Evolutionary conservation across 2,888 invertebrate species (phyloP).

Genomic region (Saturnia japonica): DNA sequence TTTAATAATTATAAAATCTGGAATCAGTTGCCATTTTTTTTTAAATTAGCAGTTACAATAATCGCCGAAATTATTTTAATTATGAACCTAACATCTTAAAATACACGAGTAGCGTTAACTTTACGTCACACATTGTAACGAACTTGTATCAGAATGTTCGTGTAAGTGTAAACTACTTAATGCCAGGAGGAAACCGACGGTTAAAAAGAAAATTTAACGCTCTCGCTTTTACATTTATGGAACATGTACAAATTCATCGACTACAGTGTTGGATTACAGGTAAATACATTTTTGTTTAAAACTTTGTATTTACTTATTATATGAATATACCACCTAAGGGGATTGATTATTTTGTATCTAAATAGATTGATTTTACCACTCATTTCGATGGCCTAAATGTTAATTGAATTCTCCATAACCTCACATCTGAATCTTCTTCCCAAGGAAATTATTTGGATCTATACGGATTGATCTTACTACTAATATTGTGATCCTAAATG

Average conservation of each 20-base stretch:
- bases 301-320: not conserved
- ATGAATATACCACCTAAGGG: not conserved
- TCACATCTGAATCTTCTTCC: not conserved
- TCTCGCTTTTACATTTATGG: not conserved
- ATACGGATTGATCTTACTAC: too few species aligned
- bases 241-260: not conserved
- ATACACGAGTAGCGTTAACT: not conserved
- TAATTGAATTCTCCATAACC: not conserved
- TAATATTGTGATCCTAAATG: not conserved
- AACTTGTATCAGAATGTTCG: not conserved
- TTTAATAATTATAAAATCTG: too few species aligned
- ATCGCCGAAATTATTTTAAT: not conserved
- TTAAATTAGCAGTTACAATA: too few species aligned
- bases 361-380: too few species aligned
- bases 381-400: too few species aligned
- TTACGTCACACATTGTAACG: not conserved
- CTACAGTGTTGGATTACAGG: not conserved
- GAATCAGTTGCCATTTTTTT: too few species aligned
- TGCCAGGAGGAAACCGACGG: not conserved
- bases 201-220: not conserved
- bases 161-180: not conserved
- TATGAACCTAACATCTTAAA: not conserved
- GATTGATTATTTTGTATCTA: too few species aligned
- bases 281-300: not conserved
- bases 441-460: too few species aligned